Evolutionary conservation across 2,113 vertebrate genomes (phyloP), one percentile per base, ranked within the genome.

Genomic region (Sitta europaea): DNA sequence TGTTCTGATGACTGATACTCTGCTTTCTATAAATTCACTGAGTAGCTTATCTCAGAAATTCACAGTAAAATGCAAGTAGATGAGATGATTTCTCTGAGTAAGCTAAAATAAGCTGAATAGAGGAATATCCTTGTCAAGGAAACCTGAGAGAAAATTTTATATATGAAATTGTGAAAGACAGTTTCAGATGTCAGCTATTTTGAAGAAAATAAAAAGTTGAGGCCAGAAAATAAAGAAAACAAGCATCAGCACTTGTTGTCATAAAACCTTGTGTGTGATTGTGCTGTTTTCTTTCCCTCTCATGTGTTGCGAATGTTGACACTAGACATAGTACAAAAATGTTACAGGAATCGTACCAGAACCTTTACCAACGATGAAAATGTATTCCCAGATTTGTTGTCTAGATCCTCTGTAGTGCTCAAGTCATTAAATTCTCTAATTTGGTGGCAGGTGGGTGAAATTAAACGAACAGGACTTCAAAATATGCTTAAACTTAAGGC

Each of bases 131-230:
- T 70, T 94, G 81, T 88, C 78, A 77, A 53, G 62, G 51, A 63
- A 86, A 83, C 74, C 24, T 80, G 51, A 72, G 63, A 83, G 55
- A 48, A 86, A 59, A 47, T 63, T 80, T 48, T 82, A 4, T 62
- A 31, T 70, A 50, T 92, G 71, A 92, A 77, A 86, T 86, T 40
- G 27, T 86, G 67, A 51, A 76, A 90, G 72, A 50, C 66, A 62
- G 62, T 76, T 93, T 90, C 62, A 70, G 54, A 53, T 94, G 86
- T 95, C 80, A 92, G 90, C 81, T 91, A 1, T 93, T 96, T 89
- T 82, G 68, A 83, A 79, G 74, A 81, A 88, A 47, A 84, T 76
- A 55, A 73, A 36, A 88, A 67, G 21, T 76, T 79, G 59, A 90
- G 79, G 45, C 29, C 28, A 73, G 81, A 86, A 90, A 88, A 93